phyloP scores from a whole-genome alignment of 2,113 vertebrate genomes.

The Guaruba guarouba region DNA sequence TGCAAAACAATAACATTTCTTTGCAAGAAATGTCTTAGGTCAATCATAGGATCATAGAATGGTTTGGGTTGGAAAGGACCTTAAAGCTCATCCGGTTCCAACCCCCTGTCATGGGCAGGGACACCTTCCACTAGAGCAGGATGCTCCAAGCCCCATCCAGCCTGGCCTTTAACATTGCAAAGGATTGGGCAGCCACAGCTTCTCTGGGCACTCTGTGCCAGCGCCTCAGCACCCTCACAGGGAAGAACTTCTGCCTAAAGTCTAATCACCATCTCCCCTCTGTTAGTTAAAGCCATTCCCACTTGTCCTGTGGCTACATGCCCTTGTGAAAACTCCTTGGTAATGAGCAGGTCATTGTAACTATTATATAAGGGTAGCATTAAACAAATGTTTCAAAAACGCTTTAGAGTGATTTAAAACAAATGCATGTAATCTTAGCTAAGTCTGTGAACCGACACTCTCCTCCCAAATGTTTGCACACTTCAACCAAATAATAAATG shows the following conservation, averaged over 20 bases:
- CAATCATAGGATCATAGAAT: background rate
- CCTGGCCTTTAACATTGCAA: background rate
- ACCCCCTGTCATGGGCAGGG: background rate
- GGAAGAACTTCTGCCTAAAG: background rate
- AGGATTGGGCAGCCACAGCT: background rate
- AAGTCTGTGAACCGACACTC: background rate
- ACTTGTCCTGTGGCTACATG: background rate
- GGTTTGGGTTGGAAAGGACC: background rate
- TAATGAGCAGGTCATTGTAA: background rate
- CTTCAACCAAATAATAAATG: background rate
- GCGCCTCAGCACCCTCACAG: rapidly evolving
- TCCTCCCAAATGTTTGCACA: background rate
- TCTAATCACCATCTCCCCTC: background rate
- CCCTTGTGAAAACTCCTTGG: background rate
- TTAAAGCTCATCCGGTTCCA: background rate
- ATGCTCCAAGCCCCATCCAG: background rate
- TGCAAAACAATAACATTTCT: background rate
- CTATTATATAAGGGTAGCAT: background rate
- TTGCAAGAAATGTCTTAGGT: background rate
- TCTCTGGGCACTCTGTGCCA: background rate
- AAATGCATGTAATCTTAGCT: background rate
- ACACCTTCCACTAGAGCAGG: background rate
- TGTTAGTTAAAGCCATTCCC: background rate
- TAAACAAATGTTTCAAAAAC: rapidly evolving
- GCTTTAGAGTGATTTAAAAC: background rate